phyloP scores from a whole-genome alignment of 2,113 vertebrate species.

The Catharus minimus region DNA sequence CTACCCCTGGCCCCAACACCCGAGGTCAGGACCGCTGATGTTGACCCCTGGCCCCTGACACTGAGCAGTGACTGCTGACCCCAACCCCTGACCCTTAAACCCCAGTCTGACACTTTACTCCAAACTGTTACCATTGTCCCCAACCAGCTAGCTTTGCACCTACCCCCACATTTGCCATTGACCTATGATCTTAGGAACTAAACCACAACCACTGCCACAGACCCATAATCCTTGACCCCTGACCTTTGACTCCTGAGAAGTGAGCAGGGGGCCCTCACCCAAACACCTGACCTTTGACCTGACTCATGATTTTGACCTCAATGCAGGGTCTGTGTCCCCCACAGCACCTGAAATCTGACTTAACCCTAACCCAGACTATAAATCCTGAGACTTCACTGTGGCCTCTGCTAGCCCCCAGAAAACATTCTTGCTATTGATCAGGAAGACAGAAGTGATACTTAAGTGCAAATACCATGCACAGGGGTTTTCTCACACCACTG shows the following conservation, averaged over 20 bases:
- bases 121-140: background rate
- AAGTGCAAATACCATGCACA: background rate
- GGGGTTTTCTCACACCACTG: background rate
- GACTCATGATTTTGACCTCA: background rate
- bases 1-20: background rate
- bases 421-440: fast-evolving
- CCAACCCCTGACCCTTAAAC: background rate
- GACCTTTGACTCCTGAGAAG: background rate
- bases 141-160: background rate
- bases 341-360: background rate
- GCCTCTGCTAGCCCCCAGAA: background rate
- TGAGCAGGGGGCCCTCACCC: background rate
- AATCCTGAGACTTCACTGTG: background rate
- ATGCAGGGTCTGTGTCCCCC: background rate
- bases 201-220: background rate
- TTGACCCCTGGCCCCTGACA: background rate
- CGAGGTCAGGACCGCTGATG: background rate
- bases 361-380: too few relatives aligned
- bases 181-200: too few relatives aligned
- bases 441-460: background rate
- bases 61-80: background rate
- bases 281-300: background rate
- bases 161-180: background rate
- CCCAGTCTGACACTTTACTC: background rate
- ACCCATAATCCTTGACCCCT: too few relatives aligned